These are phyloP conservation scores for Sphyrna mokarran DNA, from an alignment of 2,113 vertebrate genomes.

Conservation along the genomic window DNA sequence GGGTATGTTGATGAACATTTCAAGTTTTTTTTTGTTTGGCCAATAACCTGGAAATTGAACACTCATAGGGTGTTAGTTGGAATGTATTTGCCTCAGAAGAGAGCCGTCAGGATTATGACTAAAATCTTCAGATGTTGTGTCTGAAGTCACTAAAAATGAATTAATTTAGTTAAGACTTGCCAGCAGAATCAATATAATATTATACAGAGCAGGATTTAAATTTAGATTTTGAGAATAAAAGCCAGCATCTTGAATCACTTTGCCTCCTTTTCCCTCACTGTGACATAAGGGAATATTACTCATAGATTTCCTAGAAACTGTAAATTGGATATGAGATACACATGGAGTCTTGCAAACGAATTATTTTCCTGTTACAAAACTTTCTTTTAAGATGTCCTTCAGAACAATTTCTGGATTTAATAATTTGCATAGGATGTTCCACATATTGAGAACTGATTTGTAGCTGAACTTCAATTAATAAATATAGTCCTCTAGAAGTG, in stretches of 20 bases:
- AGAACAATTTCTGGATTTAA: conserved; percentile 12
- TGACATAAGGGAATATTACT: not conserved
- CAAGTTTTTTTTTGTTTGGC: not conserved
- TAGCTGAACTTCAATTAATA: not conserved
- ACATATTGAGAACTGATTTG: not conserved
- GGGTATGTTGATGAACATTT: not conserved
- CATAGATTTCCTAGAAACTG: not conserved
- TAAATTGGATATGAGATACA: not conserved
- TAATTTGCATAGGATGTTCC: not conserved
- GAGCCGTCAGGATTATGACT: not conserved
- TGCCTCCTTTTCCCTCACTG: not conserved
- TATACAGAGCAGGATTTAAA: not conserved
- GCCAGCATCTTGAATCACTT: not conserved
- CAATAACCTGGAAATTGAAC: not conserved
- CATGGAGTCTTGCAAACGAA: not conserved
- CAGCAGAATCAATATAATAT: not conserved
- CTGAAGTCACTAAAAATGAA: not conserved
- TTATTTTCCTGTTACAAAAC: not conserved
- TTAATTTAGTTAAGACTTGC: not conserved
- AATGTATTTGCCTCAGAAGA: not conserved
- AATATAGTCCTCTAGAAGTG: not conserved
- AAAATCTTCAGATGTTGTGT: not conserved
- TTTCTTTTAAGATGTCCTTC: not conserved
- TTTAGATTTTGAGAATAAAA: not conserved
- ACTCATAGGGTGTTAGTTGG: not conserved